Conservation (phyloP, 2,797 vertebrate genomes). For the Poeciliopsis infans region DNA sequence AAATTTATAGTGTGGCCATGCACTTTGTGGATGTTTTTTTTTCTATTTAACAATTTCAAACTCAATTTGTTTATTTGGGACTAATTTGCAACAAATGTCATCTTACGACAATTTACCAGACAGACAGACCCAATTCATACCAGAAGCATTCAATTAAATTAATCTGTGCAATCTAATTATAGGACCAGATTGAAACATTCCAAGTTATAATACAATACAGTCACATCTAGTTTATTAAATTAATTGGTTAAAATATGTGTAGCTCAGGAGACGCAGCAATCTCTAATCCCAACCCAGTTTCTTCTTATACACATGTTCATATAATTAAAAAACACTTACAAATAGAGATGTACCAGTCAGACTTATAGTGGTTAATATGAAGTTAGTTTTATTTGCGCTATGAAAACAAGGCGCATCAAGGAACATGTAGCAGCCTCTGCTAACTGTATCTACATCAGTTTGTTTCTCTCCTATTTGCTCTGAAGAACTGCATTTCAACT, state of each 20-base stretch:
- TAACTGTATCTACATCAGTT: not conserved
- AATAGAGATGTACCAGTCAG: not conserved
- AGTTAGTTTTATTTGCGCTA: not conserved
- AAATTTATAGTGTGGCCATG: not conserved
- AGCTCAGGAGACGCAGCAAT: not conserved
- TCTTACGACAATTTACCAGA: not conserved
- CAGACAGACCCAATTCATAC: not conserved
- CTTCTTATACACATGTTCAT: not conserved
- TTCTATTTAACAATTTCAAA: not conserved
- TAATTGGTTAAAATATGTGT: not conserved
- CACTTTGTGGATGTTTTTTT: not conserved
- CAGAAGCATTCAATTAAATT: not conserved
- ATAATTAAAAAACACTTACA: not conserved
- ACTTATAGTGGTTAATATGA: not conserved
- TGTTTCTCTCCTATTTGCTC: not conserved
- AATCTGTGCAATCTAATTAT: not conserved
- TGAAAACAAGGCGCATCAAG: not conserved
- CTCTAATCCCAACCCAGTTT: not conserved
- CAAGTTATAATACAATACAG: not conserved
- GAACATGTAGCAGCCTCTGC: not conserved
- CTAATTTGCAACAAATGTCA: not conserved
- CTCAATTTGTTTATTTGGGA: slow-evolving; percentile 2
- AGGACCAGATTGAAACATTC: not conserved
- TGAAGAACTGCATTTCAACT: not conserved
- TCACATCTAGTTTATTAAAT: not conserved